Base-by-base conservation (phyloP, 2,797 vertebrate species). In the Epinephelus awoara region DNA sequence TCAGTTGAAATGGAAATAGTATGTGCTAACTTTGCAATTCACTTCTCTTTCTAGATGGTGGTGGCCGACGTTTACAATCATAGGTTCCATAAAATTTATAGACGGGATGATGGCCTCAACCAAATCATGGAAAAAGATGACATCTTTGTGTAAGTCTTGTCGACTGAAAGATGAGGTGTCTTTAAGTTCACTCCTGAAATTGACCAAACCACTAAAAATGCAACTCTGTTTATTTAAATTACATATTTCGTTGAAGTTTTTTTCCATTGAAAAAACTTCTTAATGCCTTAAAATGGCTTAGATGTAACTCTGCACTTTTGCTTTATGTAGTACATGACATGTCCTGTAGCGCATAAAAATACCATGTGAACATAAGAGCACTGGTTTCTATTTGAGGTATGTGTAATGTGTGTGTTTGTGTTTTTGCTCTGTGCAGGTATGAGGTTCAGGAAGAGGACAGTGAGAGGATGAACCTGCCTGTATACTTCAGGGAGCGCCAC, bases 41-140 rank as follows among this genome's bases (percentile, higher is more conserved):
- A 4, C 11, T 61, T 66, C 5, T 78, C 17, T 73, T 64, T 90
- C 61, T 91, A 99, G 98, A 99, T 99, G 98, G 96, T 99, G 95
- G 97, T 99, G 88, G 96, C 98, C 42, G 98, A 99, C 40, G 97
- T 99, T 88, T 99, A 99, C 94, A 99, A 98, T 95, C 98, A 99
- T 87, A 95, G 98, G 68, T 99, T 99, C 93, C 97, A 99, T 92
- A 99, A 99, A 94, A 96, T 99, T 75, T 99, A 98, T 91, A 96
- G 96, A 91, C 95, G 95, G 86, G 98, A 98, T 77, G 98, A 99
- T 82, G 96, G 96, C 79, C 97, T 99, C 87, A 99, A 96, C 93
- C 96, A 97, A 86, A 99, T 99, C 77, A 96, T 98, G 96, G 96
- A 98, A 75, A 98, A 98, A 91, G 98, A 99, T 58, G 97, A 98